Conservation (phyloP, 2,113 vertebrate genomes). For the Macrotis lagotis region DNA sequence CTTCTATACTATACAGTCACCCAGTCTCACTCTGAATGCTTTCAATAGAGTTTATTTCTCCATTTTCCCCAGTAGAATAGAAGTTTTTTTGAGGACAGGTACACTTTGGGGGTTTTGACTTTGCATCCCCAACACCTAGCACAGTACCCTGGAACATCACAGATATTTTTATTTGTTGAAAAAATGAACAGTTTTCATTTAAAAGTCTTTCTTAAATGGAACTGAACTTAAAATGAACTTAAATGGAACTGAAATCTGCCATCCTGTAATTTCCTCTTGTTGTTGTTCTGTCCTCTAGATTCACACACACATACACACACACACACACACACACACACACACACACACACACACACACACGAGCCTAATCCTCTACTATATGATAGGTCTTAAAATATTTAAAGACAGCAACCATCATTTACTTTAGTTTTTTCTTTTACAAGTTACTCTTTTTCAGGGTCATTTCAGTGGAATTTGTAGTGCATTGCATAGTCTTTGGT, state of each 20-base stretch:
- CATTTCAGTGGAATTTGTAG: not conserved
- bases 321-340: not conserved
- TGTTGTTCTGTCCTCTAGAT: not conserved
- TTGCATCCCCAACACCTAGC: not conserved
- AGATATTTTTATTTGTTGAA: not conserved
- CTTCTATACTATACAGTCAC: not conserved
- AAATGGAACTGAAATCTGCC: not conserved
- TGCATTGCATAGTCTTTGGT: not conserved
- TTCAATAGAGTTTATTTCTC: not conserved
- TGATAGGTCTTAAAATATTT: not conserved
- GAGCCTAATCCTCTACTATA: not conserved
- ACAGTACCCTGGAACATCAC: not conserved
- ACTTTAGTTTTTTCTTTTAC: not conserved
- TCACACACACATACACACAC: no score
- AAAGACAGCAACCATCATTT: not conserved
- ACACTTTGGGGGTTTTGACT: not conserved
- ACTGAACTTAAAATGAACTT: not conserved
- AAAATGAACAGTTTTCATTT: not conserved
- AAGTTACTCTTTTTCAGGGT: not conserved
- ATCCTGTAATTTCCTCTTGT: not conserved
- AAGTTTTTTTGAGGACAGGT: not conserved
- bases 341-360: not conserved
- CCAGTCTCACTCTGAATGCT: not conserved
- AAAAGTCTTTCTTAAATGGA: not conserved
- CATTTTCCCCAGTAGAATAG: not conserved